Base-by-base conservation (phyloP, 2,797 vertebrate species). In the Enteromius anoplus region DNA sequence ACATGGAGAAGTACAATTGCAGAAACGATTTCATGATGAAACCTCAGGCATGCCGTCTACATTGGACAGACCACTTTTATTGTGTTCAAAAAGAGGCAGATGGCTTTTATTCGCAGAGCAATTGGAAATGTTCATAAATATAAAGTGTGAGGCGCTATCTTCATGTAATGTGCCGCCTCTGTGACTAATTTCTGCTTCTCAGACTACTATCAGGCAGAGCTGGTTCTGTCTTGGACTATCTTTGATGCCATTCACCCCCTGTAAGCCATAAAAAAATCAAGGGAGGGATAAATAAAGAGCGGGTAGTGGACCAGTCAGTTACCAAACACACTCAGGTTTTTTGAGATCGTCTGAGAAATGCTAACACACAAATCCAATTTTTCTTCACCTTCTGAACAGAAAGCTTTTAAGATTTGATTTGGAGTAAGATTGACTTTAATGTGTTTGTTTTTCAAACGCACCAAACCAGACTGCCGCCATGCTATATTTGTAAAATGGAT, bases 401-500 rank as follows among this genome's bases (percentile, higher is more conserved):
- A 78, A 60, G 29, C 70, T 82, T 42, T 40, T 62, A 62, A 69
- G 49, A 80, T 76, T 82, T 82, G 32, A 80, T 71, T 75, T 37
- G 17, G 79, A 60, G 15, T 15, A 37, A 45, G 60, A 83, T 81
- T 70, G 3, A 62, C 76, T 81, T 70, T 58, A n/a, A 65, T 82
- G 42, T 60, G 21, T 83, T 81, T 71, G 64, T 45, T 60, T 55
- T 77, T 58, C 34, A 65, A 58, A 37, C 23, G 12, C 62, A 60
- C 75, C 51, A 34, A 71, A 78, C 64, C 51, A 65, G 78, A 86
- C 83, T 71, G 78, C 62, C 55, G 17, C 82, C 78, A 53, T 34
- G 62, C 78, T 62, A 58, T 80, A 83, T 88, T 85, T 88, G 71
- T 85, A 72, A 84, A 81, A 84, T 79, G 77, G 34, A 81, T 79